Base-by-base conservation (phyloP, 2,113 vertebrate species). In the Phylloscopus trochilus region DNA sequence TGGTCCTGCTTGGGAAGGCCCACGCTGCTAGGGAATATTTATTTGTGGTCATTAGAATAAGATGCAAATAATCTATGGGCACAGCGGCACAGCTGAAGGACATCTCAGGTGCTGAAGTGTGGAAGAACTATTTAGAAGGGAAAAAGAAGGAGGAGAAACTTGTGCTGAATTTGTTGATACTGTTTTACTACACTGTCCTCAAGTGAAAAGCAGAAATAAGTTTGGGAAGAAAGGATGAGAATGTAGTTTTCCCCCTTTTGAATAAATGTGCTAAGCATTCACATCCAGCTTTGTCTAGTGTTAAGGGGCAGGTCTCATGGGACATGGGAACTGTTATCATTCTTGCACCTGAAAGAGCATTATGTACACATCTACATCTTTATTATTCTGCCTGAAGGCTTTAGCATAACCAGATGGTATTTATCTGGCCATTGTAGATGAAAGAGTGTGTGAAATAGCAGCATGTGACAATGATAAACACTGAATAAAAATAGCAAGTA, bases 381-480 rank as follows among this genome's bases (percentile, higher is more conserved):
- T 96, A 93, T 92, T 96, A 86, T 93, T 96, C 64, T 95, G 93
- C 95, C 90, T 86, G 64, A 81, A 93, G 87, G 79, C 89, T 88
- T 93, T 97, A 93, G 58, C 56, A 52, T 67, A 92, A 92, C 87
- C 94, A 96, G 87, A 88, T 97, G 95, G 87, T 92, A 90, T 96
- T 94, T 96, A 95, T 97, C 90, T 95, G 92, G 43, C 75, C 31
- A 28, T 78, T 52, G 59, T n/a, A 89, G 90, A 93, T 94, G 82
- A 95, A 95, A 95, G 86, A 56, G 64, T 83, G 39, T 95, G 90
- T 95, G 85, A 94, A 97, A 94, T 93, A 94, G 44, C 93, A 94
- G 87, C 90, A 90, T 96, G 93, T 95, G 90, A 96, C 95, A 92
- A 88, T 95, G 95, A 86, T 96, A 97, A 96, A 96, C 96, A 96